A percentile compares a stretch with the other conserved stretches of the same genome.
phyloP scores from a whole-genome alignment of 2,888 invertebrate species.

The Tridacna gigas region DNA sequence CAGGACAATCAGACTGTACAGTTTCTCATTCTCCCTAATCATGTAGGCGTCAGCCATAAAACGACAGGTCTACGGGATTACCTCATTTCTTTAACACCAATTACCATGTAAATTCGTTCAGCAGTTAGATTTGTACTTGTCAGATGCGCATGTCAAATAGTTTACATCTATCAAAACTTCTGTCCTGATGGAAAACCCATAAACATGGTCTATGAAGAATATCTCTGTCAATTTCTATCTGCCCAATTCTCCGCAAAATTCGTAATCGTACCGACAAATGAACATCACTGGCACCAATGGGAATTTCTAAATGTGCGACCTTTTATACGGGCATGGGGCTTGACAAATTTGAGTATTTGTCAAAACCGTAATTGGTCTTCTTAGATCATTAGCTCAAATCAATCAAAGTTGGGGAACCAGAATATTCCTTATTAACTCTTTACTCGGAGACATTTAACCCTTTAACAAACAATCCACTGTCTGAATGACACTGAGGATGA shows the following conservation, averaged over 20 bases:
- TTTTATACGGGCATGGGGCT: conserved; percentile 42
- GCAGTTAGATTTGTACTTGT: conserved; percentile 45
- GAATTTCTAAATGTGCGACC: conserved; percentile 47
- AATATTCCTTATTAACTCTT: conserved; percentile 19
- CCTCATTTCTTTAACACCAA: conserved; percentile 53
- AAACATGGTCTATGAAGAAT: conserved; percentile 38
- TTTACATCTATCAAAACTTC: conserved; percentile 52
- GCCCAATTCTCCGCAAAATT: conserved; percentile 54
- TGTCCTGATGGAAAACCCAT: conserved; percentile 52
- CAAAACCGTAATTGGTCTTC: conserved; percentile 65
- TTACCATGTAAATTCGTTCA: conserved; percentile 51
- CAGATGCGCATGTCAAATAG: conserved; percentile 46
- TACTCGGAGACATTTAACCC: too few species aligned
- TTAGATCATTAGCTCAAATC: conserved; percentile 58
- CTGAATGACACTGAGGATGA: too few species aligned
- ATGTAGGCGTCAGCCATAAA: not conserved
- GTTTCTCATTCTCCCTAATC: conserved; percentile 17
- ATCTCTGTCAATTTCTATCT: conserved; percentile 46
- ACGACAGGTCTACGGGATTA: conserved; percentile 28
- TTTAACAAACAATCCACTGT: too few species aligned
- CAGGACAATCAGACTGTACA: not conserved
- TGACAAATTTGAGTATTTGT: conserved; percentile 68
- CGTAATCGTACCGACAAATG: conserved; percentile 54
- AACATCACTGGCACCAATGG: conserved; percentile 31
- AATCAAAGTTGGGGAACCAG: conserved; percentile 50